A percentile compares a stretch with the other conserved stretches of the same genome.
These are phyloP conservation scores for Himalopsyche kuldschensis DNA, from an alignment of 2,888 invertebrate genomes.

Conservation along the genomic window DNA sequence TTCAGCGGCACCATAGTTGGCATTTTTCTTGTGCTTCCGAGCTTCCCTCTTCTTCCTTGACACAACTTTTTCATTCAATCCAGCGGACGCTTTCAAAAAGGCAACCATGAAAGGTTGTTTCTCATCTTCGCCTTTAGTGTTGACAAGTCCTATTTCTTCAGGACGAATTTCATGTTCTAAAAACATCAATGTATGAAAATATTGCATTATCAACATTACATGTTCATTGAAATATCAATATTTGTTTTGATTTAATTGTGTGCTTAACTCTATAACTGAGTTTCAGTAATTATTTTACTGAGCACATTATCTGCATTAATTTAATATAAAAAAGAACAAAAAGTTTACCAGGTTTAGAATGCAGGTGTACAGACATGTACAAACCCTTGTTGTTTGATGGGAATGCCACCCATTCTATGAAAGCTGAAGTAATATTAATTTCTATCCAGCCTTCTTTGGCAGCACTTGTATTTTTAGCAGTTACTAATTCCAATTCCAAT, in stretches of 20 bases:
- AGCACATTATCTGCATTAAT: too few relatives aligned
- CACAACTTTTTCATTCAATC: constrained; percentile 53
- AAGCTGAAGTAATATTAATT: constrained; percentile 78
- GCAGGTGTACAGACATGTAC: constrained; percentile 76
- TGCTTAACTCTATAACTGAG: neutral
- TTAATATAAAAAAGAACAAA: neutral
- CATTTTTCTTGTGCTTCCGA: constrained; percentile 58
- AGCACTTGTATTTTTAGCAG: constrained; percentile 75
- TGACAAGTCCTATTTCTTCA: constrained; percentile 82
- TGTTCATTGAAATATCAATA: neutral
- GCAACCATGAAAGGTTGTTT: constrained; percentile 92
- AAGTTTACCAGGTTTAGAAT: constrained; percentile 65
- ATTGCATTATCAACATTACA: neutral
- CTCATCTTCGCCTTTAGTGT: constrained; percentile 74
- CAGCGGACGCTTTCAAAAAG: constrained; percentile 73
- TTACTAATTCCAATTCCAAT: constrained; percentile 72
- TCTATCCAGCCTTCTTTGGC: constrained; percentile 84
- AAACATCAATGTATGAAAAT: constrained; percentile 39
- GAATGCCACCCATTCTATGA: constrained; percentile 77
- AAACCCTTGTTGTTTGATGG: constrained; percentile 83
- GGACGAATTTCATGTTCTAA: constrained; percentile 79
- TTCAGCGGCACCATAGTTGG: constrained; percentile 54
- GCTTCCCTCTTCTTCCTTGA: constrained; percentile 63
- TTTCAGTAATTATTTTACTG: neutral
- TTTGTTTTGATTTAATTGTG: too few relatives aligned